Evolutionary conservation across 1,140 invertebrate species (phyloP).

Genomic region (Nasonia vitripennis): DNA sequence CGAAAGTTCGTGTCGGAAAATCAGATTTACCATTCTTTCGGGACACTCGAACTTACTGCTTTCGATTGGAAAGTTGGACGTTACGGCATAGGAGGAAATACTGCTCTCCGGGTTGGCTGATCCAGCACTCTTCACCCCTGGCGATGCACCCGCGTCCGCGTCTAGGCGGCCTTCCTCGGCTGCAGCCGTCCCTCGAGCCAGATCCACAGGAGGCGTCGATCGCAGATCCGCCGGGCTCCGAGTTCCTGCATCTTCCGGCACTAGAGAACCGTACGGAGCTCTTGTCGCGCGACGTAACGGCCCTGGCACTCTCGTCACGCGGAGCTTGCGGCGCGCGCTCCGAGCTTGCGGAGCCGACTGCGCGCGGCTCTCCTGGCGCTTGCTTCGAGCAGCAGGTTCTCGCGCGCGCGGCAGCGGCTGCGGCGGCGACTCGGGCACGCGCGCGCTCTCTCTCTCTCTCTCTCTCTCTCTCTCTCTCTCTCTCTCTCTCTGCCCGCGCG

Average conservation of each 20-base stretch:
- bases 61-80: no score
- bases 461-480: not conserved
- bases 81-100: no score
- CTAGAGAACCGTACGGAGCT: no score
- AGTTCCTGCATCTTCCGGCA: not conserved
- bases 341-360: slow-evolving; percentile 47
- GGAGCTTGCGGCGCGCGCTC: slow-evolving; percentile 28
- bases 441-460: not conserved
- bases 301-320: no score
- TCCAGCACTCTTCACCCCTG: no score
- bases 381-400: slow-evolving; percentile 25
- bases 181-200: not conserved
- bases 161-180: slow-evolving; percentile 10
- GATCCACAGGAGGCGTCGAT: slow-evolving; percentile 3
- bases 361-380: slow-evolving; percentile 2
- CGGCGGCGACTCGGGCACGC: not conserved
- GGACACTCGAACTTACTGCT: no score
- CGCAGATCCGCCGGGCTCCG: not conserved
- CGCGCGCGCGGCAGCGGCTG: not conserved
- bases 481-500: no score
- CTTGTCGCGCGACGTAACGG: no score
- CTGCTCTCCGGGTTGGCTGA: no score
- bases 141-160: no score
- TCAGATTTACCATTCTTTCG: no score
- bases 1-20: no score